Percentiles rank a stretch among this genome's conserved stretches.
These are phyloP conservation scores for Druceiella hillmani DNA, from an alignment of 2,888 invertebrate genomes.

Conservation along the genomic window DNA sequence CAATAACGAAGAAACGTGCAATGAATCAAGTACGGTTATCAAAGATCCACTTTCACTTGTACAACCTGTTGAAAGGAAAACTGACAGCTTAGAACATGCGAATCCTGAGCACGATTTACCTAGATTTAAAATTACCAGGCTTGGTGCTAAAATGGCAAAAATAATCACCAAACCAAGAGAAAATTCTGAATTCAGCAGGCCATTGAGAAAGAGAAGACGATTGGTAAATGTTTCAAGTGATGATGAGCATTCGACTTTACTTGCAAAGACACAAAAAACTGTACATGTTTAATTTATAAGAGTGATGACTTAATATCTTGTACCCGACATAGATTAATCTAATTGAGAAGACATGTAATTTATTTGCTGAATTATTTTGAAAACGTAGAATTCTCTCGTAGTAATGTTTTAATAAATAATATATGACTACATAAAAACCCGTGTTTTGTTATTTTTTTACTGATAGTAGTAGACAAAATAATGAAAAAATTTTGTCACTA, in stretches of 20 bases:
- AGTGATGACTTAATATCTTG: background rate
- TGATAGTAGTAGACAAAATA: too few species aligned
- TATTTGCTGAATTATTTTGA: too few species aligned
- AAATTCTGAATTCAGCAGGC: slow-evolving; percentile 51
- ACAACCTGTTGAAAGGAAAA: slow-evolving; percentile 25
- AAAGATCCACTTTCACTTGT: too few species aligned
- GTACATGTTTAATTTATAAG: slow-evolving; percentile 40
- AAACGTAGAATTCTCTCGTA: too few species aligned
- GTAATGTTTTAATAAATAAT: too few species aligned
- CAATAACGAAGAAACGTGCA: too few species aligned
- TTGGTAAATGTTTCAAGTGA: slow-evolving; percentile 50
- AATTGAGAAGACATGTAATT: too few species aligned
- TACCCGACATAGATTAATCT: too few species aligned
- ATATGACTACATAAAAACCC: too few species aligned
- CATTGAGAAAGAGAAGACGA: slow-evolving; percentile 56
- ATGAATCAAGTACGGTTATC: too few species aligned
- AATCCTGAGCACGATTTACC: slow-evolving; percentile 53
- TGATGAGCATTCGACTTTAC: slow-evolving; percentile 38
- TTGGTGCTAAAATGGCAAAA: slow-evolving; percentile 52
- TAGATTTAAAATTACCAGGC: slow-evolving; percentile 56
- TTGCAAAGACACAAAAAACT: slow-evolving; percentile 46
- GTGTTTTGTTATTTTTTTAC: too few species aligned
- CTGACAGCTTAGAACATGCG: slow-evolving; percentile 27
- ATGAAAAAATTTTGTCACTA: too few species aligned
- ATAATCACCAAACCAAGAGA: slow-evolving; percentile 42